phyloP scores from a whole-genome alignment of 2,113 vertebrate genomes.

The Leuciscus idus region DNA sequence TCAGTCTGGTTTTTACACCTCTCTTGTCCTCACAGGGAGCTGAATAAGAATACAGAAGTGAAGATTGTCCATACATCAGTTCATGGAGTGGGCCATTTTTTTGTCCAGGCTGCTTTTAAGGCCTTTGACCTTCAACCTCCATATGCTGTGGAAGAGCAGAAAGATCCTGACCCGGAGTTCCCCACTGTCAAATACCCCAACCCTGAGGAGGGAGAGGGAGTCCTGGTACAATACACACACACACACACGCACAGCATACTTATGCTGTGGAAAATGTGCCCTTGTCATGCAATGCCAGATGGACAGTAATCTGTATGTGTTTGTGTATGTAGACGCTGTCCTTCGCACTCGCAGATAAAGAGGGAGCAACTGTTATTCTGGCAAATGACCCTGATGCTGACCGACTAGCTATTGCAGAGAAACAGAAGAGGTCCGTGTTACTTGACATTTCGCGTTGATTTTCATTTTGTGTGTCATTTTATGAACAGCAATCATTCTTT shows the following conservation, averaged over 20 bases:
- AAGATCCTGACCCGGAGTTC: conserved; percentile 94
- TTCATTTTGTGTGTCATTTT: background rate
- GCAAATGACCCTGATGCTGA: conserved; percentile 98
- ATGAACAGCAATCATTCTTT: background rate
- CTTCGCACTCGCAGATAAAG: conserved; percentile 89
- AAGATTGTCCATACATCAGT: conserved; percentile 97
- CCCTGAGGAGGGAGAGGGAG: conserved; percentile 95
- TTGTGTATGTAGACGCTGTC: conserved; percentile 85
- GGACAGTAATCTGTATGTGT: conserved; percentile 39
- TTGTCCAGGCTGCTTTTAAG: conserved; percentile 90
- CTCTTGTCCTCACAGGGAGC: conserved; percentile 75
- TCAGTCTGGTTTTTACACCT: background rate
- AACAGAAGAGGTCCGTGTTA: conserved; percentile 82
- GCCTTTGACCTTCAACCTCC: conserved; percentile 91
- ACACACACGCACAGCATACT: conserved; percentile 10
- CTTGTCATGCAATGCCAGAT: background rate
- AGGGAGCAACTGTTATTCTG: conserved; percentile 85
- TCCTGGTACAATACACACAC: conserved; percentile 80
- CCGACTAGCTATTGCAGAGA: conserved; percentile 92
- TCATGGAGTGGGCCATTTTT: conserved; percentile 91
- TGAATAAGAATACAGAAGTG: conserved; percentile 85
- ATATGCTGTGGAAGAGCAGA: conserved; percentile 90
- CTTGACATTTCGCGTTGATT: background rate
- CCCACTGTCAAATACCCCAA: conserved; percentile 96
- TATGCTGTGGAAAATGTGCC: background rate